Conservation (phyloP, 23 tunicate species). For the Aplidium turbinatum region DNA sequence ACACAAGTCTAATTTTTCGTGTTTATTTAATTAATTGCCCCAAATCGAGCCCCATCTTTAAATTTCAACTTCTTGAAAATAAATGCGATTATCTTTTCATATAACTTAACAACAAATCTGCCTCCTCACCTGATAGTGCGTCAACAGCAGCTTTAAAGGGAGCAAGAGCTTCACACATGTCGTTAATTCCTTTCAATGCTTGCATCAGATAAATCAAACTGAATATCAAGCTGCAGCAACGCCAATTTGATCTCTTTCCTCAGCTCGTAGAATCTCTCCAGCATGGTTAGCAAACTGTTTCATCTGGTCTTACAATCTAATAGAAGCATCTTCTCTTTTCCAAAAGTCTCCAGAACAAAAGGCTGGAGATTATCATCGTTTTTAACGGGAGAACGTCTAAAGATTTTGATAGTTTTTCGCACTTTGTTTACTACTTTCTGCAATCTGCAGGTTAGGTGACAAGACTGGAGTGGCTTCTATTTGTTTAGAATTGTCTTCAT, state of each 20-base stretch:
- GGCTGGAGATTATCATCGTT: conserved; percentile 43
- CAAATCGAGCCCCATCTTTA: no score
- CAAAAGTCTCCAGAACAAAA: conserved; percentile 40
- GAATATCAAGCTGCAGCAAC: conserved; percentile 48
- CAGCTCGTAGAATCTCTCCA: conserved; percentile 44
- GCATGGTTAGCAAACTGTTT: conserved; percentile 42
- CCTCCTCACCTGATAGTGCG: conserved; percentile 40
- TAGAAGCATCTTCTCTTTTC: conserved; percentile 47
- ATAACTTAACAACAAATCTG: conserved; percentile 41
- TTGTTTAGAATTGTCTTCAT: conserved; percentile 29
- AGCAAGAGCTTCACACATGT: conserved; percentile 38
- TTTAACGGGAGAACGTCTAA: conserved; percentile 45
- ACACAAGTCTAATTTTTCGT: no score
- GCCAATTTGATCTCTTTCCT: conserved; percentile 47
- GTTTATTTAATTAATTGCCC: no score
- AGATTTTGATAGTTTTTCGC: conserved; percentile 36
- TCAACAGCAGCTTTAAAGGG: conserved; percentile 53
- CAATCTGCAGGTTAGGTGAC: conserved; percentile 29
- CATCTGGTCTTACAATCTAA: conserved; percentile 49
- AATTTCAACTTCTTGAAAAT: conserved; percentile 22
- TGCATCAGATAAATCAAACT: conserved; percentile 43
- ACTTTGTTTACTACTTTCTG: conserved; percentile 25
- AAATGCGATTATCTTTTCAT: conserved; percentile 39
- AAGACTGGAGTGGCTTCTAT: conserved; percentile 15
- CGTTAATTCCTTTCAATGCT: conserved; percentile 29